These are phyloP conservation scores for Hemibagrus guttatus DNA, from an alignment of 2,797 vertebrate species.

Conservation along the genomic window DNA sequence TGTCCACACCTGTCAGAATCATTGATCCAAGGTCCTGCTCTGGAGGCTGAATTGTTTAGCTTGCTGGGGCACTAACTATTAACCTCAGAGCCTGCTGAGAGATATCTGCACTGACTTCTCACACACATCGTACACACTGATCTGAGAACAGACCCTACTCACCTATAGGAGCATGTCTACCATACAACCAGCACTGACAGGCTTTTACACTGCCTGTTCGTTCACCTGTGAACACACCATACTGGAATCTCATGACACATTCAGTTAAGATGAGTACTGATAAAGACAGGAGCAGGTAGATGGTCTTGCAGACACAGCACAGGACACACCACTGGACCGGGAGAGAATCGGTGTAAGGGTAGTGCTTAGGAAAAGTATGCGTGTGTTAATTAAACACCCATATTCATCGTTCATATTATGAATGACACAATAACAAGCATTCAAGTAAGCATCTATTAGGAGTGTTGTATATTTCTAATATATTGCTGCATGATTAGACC, in stretches of 20 bases:
- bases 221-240: conserved; percentile 9
- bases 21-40: conserved; percentile 42
- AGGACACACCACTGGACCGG: background rate
- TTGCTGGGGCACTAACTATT: conserved; percentile 47
- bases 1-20: conserved; percentile 49
- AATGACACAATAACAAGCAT: background rate
- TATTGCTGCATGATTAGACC: background rate
- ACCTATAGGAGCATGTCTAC: background rate
- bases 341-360: background rate
- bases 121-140: conserved; percentile 29
- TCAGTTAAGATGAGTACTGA: background rate
- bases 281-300: background rate
- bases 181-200: background rate
- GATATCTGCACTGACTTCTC: conserved; percentile 39
- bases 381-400: background rate
- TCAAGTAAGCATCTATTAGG: background rate
- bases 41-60: conserved; percentile 43
- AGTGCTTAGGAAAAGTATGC: background rate
- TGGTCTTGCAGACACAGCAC: background rate
- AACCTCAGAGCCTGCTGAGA: conserved; percentile 39
- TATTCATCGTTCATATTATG: background rate
- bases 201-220: background rate
- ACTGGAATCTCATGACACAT: background rate
- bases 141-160: conserved; percentile 26
- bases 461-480: background rate